These are phyloP conservation scores for Chaetura pelagica DNA, from an alignment of 2,113 vertebrate species.

Conservation along the genomic window DNA sequence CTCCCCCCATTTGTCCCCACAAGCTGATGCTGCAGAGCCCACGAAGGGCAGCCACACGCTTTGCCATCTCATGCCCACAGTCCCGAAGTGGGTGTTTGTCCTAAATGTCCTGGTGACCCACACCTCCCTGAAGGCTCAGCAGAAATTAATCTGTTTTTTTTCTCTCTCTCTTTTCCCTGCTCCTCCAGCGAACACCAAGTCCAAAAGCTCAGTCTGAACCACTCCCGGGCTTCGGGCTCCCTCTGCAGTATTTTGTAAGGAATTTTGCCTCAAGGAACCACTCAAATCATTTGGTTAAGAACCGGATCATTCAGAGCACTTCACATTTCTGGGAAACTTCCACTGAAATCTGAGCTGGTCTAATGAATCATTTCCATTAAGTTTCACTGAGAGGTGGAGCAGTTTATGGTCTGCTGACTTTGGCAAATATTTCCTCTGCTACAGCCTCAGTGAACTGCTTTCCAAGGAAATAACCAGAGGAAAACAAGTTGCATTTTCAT, in stretches of 20 bases:
- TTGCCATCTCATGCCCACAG: accelerated
- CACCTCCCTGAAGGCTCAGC: neutral
- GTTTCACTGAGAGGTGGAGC: neutral
- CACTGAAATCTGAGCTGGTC: neutral
- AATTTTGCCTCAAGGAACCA: neutral
- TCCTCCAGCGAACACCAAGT: neutral
- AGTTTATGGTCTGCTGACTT: neutral
- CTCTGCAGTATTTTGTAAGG: slow-evolving; percentile 37
- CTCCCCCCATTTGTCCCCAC: neutral
- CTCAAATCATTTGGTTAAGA: neutral
- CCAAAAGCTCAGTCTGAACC: neutral
- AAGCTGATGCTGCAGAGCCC: accelerated
- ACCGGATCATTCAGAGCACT: neutral
- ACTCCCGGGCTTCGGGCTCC: slow-evolving; percentile 60
- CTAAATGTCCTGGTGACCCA: neutral
- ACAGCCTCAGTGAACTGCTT: neutral
- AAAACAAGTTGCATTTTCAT: neutral
- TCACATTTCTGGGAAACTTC: neutral
- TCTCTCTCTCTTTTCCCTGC: neutral
- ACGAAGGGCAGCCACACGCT: accelerated
- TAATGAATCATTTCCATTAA: neutral
- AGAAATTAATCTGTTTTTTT: accelerated
- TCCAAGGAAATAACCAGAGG: neutral
- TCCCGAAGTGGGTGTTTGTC: neutral
- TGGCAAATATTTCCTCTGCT: neutral